phyloP scores from a whole-genome alignment of 2,888 invertebrate genomes.

The Leptothorax acervorum region DNA sequence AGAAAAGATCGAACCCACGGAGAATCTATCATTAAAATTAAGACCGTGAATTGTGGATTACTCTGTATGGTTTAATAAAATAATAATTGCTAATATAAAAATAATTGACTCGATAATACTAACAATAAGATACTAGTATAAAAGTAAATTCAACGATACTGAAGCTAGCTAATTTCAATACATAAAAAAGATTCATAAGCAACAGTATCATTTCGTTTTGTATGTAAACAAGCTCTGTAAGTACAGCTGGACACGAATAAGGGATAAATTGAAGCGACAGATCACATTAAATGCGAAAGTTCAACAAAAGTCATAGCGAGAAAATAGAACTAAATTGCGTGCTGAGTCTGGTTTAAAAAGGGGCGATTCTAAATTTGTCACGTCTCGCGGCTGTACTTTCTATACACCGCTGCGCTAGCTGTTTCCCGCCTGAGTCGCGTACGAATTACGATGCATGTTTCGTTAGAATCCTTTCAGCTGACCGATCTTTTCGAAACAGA shows the following conservation, averaged over 20 bases:
- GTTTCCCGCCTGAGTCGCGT: background rate
- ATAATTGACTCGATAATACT: background rate
- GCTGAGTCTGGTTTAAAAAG: background rate
- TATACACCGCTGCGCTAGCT: background rate
- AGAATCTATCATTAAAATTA: background rate
- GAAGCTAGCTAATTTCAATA: background rate
- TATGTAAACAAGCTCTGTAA: background rate
- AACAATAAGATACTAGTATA: too few relatives aligned
- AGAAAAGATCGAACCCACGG: background rate
- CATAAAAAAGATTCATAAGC: background rate
- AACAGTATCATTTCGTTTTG: background rate
- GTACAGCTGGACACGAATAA: background rate
- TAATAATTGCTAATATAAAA: background rate
- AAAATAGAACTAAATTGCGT: background rate
- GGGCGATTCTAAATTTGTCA: constrained; percentile 11
- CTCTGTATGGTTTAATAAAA: background rate
- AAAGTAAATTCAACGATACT: background rate
- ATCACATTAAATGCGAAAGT: background rate
- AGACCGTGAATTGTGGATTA: background rate
- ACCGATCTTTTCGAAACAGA: background rate
- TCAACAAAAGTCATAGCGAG: background rate
- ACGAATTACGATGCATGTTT: background rate
- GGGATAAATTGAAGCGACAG: background rate
- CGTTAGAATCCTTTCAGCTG: background rate
- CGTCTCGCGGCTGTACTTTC: constrained; percentile 11